Base-by-base conservation (phyloP, 2,888 invertebrate genomes). In the Thalpophila matura region DNA sequence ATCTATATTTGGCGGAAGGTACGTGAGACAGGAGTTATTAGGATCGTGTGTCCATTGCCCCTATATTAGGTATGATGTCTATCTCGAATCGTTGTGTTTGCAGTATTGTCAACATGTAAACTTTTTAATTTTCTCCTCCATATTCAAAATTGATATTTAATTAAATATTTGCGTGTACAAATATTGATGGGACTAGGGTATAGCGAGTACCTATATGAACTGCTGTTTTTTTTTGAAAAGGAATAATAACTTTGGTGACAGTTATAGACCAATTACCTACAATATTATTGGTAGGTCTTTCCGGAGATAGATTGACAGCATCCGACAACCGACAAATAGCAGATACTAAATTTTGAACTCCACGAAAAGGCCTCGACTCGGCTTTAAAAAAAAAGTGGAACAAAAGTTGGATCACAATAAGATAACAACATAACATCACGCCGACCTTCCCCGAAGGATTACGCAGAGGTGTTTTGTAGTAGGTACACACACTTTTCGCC, bases 291-390 rank as follows among this genome's bases (percentile, higher is more conserved):
- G 9, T 9, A 31, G 4, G 20, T 7, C 2, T 56, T 71, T 16
- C 31, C 16, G 4, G 9, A n/a, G 14, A 18, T 5, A 5, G 46
- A 71, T 47, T 50, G 72, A 71, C 55, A 56, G 27, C 37, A 55
- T 71, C 72, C 72, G 68, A 51, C 72, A 68, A 37, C n/a, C 2
- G n/a, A 43, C 72, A 22, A 47, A 64, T 33, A 6, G 22, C 0
- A 10, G 33, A 45, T 26, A n/a, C n/a, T n/a, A n/a, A 70, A 54
- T 53, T 35, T 33, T 4, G 9, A 33, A 31, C 18, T 38, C n/a
- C 14, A 6, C 31, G 7, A 33, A 33, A 33, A 33, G n/a, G n/a
- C n/a, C n/a, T n/a, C n/a, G n/a, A n/a, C n/a, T n/a, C n/a, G n/a
- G n/a, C n/a, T n/a, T n/a, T n/a, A n/a, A n/a, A n/a, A n/a, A n/a